Base-by-base conservation (phyloP, 1,140 invertebrate species). In the Heliconius hermathena region DNA sequence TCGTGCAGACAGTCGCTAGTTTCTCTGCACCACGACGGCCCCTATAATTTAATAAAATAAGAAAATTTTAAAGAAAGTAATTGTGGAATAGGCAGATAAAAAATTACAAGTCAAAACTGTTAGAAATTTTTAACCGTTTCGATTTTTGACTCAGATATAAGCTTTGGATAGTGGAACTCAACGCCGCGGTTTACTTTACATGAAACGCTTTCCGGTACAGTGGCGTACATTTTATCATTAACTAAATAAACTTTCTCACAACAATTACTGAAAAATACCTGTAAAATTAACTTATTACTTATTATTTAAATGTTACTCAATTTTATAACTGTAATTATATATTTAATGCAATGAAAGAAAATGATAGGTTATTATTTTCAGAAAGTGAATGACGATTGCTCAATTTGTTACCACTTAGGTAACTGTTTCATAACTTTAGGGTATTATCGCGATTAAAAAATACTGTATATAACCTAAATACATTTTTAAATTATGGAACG, bases 271-370 rank as follows among this genome's bases (percentile, higher is more conserved):
- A 26, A 66, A 66, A 66, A 4, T 46, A 29, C 1, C 0, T 29
- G 60, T 66, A 66, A 66, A 29, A 66, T 66, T 66, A 66, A 29
- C 4, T 22, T 66, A 29, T 29, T 66, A 29, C 60, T 26, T 26
- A 66, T 66, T 16, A 66, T 66, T 66, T 29, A 66, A 29, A 66
- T 66, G 6, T 66, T 13, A 66, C 26, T 29, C 26, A 26, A 66
- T 66, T 66, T 13, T 66, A 66, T 66, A 29, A 66, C 22, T 16
- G 60, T 66, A 1, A 66, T 66, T 66, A 66, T 66, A 66, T 66
- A 66, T 16, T 66, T 66, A 66, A 66, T 66, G 60, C 22, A 66
- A 66, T 29, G 60, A 66, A 66, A 66, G 60, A 66, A 66, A 66
- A 66, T 66, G 22, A 66, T 29, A 26, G 60, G 60, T 66, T 66